Evolutionary conservation across 2,888 invertebrate genomes (phyloP).

Genomic region (Melanostoma scalare): DNA sequence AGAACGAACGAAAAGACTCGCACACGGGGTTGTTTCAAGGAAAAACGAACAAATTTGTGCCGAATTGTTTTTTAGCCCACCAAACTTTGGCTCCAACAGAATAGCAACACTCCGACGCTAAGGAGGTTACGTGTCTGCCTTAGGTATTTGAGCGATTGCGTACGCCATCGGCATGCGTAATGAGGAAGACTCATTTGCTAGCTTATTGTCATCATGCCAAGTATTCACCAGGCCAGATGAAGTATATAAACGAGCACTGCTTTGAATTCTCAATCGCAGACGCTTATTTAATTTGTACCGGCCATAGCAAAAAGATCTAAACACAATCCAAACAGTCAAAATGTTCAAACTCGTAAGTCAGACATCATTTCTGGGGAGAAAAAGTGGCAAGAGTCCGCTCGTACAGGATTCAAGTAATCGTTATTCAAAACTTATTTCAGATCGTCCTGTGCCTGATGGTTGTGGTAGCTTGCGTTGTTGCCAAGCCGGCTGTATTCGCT

Average conservation of each 20-base stretch:
- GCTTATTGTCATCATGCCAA: slow-evolving; percentile 68
- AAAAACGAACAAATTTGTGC: slow-evolving; percentile 64
- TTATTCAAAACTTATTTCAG: slow-evolving; percentile 75
- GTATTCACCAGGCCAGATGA: slow-evolving; percentile 53
- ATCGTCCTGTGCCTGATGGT: slow-evolving; percentile 68
- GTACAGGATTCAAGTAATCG: slow-evolving; percentile 54
- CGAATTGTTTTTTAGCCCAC: slow-evolving; percentile 44
- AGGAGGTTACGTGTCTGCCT: slow-evolving; percentile 7
- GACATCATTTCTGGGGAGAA: slow-evolving; percentile 60
- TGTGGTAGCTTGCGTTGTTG: slow-evolving; percentile 75
- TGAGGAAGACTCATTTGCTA: slow-evolving; percentile 44
- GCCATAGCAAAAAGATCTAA: slow-evolving; percentile 25
- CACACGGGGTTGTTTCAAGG: slow-evolving; percentile 65
- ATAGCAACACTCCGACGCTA: slow-evolving; percentile 19
- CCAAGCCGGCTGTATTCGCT: slow-evolving; percentile 80
- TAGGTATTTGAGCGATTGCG: slow-evolving; percentile 43
- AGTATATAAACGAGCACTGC: slow-evolving; percentile 65
- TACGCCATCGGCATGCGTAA: slow-evolving; percentile 62
- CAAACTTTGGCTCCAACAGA: background rate
- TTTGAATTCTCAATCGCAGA: slow-evolving; percentile 68
- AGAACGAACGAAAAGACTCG: slow-evolving; percentile 52
- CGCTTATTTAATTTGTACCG: slow-evolving; percentile 43
- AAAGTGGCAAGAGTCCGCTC: slow-evolving; percentile 32
- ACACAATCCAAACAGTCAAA: slow-evolving; percentile 31
- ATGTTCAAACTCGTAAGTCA: slow-evolving; percentile 80